Percentiles rank a stretch among this genome's conserved stretches.
These are phyloP conservation scores for Trachelipus rathkii DNA, from an alignment of 1,140 invertebrate species.

Conservation along the genomic window DNA sequence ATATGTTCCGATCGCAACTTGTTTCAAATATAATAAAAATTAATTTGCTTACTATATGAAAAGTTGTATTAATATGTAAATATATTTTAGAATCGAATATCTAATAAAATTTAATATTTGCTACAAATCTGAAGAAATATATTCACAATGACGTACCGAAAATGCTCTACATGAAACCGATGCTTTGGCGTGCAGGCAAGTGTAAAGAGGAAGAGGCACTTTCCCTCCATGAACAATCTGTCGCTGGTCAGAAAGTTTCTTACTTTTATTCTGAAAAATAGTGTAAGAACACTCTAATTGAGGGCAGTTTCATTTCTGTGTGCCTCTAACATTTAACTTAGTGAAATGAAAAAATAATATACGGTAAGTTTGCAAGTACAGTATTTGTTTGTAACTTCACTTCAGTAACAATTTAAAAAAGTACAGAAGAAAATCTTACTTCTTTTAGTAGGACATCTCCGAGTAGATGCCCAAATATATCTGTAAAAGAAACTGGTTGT, in stretches of 20 bases:
- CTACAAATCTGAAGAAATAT: background rate
- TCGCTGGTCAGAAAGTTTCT: constrained; percentile 50
- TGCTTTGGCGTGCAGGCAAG: constrained; percentile 55
- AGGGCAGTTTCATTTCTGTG: too few relatives aligned
- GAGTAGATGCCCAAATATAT: constrained; percentile 55
- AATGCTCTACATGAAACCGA: constrained; percentile 54
- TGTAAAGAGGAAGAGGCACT: constrained; percentile 54
- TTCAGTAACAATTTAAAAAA: too few relatives aligned
- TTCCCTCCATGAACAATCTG: constrained; percentile 50
- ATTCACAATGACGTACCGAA: constrained; percentile 48
- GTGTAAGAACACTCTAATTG: background rate
- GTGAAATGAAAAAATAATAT: too few relatives aligned
- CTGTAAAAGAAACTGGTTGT: constrained; percentile 55
- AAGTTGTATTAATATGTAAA: constrained; percentile 14
- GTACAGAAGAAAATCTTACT: constrained; percentile 47
- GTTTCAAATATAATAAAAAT: background rate
- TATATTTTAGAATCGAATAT: background rate
- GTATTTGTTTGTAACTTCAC: too few relatives aligned
- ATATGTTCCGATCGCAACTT: background rate
- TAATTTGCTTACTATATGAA: background rate
- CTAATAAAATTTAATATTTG: background rate
- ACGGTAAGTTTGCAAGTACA: too few relatives aligned
- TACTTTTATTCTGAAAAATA: constrained; percentile 49
- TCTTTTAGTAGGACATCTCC: constrained; percentile 53
- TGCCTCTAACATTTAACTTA: too few relatives aligned